Evolutionary conservation across 2,113 vertebrate species (phyloP).

Genomic region (Porphyrio hochstetteri): DNA sequence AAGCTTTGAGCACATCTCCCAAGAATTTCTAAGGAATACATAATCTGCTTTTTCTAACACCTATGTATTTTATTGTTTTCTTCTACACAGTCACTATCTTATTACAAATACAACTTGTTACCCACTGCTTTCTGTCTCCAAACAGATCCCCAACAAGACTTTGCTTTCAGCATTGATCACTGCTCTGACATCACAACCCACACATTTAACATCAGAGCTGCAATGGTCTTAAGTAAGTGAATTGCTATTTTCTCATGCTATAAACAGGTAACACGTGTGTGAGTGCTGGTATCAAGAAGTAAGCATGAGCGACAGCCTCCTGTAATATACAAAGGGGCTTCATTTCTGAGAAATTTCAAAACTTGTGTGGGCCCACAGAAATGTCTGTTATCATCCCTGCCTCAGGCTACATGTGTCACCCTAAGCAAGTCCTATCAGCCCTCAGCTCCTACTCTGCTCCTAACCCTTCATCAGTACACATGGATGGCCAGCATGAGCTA

Average conservation of each 20-base stretch:
- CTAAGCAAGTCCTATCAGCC: neutral
- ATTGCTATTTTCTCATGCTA: neutral
- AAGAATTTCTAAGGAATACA: neutral
- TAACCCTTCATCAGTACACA: neutral
- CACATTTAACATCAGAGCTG: constrained; percentile 59
- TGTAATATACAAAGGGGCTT: neutral
- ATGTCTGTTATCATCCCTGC: neutral
- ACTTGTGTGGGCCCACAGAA: neutral
- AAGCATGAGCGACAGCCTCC: neutral
- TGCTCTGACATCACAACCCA: constrained; percentile 44
- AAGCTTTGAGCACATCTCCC: neutral
- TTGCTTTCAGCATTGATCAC: constrained; percentile 69
- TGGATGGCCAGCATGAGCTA: neutral
- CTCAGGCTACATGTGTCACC: neutral
- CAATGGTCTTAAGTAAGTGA: constrained; percentile 72
- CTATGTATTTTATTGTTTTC: neutral
- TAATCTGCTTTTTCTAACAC: neutral
- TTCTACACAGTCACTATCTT: neutral
- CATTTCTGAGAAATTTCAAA: neutral
- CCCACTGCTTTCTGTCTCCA: constrained; percentile 6
- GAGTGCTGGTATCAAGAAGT: neutral
- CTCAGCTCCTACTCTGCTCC: neutral
- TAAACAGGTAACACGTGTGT: neutral
- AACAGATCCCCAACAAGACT: constrained; percentile 75
- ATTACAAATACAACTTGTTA: neutral